Evolutionary conservation across 2,113 vertebrate genomes (phyloP), one percentile per base, ranked within the genome.

Genomic region (Ammodramus savannarum): DNA sequence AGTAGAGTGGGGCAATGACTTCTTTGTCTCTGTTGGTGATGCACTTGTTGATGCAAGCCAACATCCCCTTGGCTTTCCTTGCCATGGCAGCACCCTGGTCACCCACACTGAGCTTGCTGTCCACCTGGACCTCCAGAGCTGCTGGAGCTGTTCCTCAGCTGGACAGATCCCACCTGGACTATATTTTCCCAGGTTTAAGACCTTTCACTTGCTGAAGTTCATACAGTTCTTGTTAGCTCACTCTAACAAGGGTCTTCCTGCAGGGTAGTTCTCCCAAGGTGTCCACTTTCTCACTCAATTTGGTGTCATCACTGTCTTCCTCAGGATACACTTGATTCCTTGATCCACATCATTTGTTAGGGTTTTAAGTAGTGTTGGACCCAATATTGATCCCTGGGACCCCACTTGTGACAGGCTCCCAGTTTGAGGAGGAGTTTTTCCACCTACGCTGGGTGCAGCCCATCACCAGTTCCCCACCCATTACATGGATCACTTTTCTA

Each of bases 361-460:
- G 21, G 41, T 16, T 3, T 9, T 39, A 5, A 57, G 29, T 26
- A 59, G 23, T 6, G 8, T 8, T 39, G 43, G 13, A 26, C 44
- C n/a, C n/a, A 52, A 4, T 21, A 39, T 21, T 0, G 1, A 12
- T 16, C 23, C 52, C 44, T 41, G 39, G 44, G 8, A 13, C 16
- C 10, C 4, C 25, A 11, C 14, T 10, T 39, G 44, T 41, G 44
- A 19, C 23, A 66, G 44, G 23, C 18, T 71, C 19, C 38, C 73
- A 39, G n/a, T 54, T 14, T 46, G 44, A 79, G 13, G 38, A 65
- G 44, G 44, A 66, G 20, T 19, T 22, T 71, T 46, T 18, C 20
- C 23, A 17, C 14, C 32, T 65, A 23, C 13, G 18, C 36, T 11
- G 12, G 7, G 22, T 27, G 10, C 22, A n/a, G 36, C 13, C 6